These are phyloP conservation scores for Nymphicus hollandicus DNA, from an alignment of 2,113 vertebrate species.

Conservation along the genomic window DNA sequence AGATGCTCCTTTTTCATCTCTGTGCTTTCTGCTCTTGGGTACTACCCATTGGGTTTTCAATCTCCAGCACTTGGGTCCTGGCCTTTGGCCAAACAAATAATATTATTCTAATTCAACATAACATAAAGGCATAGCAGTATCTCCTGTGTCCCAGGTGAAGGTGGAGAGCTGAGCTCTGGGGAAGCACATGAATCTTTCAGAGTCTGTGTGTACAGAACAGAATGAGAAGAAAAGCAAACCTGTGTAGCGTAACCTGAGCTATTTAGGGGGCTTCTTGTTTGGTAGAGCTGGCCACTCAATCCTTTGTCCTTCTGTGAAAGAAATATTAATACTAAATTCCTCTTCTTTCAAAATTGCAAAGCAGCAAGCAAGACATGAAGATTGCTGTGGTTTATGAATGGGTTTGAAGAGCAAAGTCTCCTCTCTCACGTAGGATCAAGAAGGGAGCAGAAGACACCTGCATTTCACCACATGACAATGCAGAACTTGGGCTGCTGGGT, in stretches of 20 bases:
- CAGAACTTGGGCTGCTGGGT: neutral
- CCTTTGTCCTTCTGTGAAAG: neutral
- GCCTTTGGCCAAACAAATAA: neutral
- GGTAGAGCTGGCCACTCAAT: neutral
- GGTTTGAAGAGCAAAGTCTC: neutral
- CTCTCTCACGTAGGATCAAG: fast-evolving
- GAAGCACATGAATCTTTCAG: neutral
- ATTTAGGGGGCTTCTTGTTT: neutral
- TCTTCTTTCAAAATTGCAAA: neutral
- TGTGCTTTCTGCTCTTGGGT: neutral
- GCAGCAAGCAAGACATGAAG: fast-evolving
- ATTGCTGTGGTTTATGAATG: fast-evolving
- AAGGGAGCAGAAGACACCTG: neutral
- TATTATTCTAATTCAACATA: neutral
- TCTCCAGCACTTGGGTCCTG: neutral
- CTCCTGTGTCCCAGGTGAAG: neutral
- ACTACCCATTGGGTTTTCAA: neutral
- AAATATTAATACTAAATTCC: neutral
- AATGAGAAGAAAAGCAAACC: neutral
- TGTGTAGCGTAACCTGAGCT: neutral
- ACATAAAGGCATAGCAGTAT: neutral
- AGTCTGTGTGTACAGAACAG: neutral
- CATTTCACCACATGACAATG: fast-evolving
- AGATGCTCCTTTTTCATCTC: neutral
- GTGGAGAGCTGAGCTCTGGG: neutral